A percentile compares a stretch with the other conserved stretches of the same genome.
Evolutionary conservation across 2,113 vertebrate genomes (phyloP).

Genomic region (Petrocephalus zakoni): DNA sequence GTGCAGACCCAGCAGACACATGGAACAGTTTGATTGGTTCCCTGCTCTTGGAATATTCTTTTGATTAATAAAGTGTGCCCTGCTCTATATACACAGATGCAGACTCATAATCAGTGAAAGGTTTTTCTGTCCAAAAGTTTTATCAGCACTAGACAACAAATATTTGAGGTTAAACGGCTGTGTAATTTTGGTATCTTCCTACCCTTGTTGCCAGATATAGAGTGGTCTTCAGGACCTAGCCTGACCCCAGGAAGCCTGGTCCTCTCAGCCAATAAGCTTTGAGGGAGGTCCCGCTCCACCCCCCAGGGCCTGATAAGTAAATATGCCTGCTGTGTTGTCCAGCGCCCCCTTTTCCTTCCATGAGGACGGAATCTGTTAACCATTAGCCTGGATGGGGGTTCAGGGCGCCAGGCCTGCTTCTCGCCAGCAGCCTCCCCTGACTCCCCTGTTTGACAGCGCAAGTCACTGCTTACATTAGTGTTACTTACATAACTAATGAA

Average conservation of each 20-base stretch:
- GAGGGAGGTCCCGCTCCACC: conserved; percentile 3
- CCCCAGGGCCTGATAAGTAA: not conserved
- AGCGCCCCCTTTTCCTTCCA: not conserved
- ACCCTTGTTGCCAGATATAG: not conserved
- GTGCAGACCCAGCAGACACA: not conserved
- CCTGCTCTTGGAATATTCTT: not conserved
- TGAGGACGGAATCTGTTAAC: conserved; percentile 1
- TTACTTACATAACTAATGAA: not conserved
- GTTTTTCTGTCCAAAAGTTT: not conserved
- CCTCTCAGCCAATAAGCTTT: conserved; percentile 1
- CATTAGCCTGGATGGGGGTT: not conserved
- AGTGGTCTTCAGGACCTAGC: not conserved
- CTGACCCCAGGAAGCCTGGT: not conserved
- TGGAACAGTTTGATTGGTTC: not conserved
- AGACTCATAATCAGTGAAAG: not conserved
- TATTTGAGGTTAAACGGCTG: conserved; percentile 14
- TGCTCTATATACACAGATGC: not conserved
- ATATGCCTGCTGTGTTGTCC: not conserved
- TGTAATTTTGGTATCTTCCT: not conserved
- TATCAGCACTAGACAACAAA: conserved; percentile 17
- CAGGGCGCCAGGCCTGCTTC: not conserved
- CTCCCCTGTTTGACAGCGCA: not conserved
- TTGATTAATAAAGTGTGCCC: too few relatives aligned
- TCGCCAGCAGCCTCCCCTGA: not conserved
- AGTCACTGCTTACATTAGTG: not conserved